These are phyloP conservation scores for Drosophila pseudotakahashii DNA, from an alignment of 2,888 invertebrate species.

Conservation along the genomic window DNA sequence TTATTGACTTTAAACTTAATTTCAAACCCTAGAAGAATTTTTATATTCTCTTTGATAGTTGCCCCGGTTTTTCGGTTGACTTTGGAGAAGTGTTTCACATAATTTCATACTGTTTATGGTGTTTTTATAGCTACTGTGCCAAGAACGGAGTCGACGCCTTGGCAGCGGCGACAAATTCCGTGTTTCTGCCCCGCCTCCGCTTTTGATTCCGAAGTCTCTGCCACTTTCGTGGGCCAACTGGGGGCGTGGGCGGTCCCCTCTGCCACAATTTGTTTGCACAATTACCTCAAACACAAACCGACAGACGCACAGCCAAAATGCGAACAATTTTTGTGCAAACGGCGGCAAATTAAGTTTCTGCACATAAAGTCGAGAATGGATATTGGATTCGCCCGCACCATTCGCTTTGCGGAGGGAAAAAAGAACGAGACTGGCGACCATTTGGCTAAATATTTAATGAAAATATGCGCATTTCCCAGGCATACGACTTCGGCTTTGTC, in stretches of 20 bases:
- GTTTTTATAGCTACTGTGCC: constrained; percentile 39
- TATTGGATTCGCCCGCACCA: constrained; percentile 37
- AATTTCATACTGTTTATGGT: constrained; percentile 33
- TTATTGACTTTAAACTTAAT: not conserved
- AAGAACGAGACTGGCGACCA: constrained; percentile 51
- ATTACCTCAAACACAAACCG: constrained; percentile 54
- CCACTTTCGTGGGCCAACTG: constrained; percentile 29
- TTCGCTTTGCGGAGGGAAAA: not conserved
- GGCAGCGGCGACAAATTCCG: constrained; percentile 31
- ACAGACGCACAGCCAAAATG: constrained; percentile 41
- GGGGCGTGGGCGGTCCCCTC: constrained; percentile 32
- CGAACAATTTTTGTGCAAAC: constrained; percentile 57
- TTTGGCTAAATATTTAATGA: constrained; percentile 74
- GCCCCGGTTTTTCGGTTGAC: constrained; percentile 10
- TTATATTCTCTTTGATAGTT: constrained; percentile 16
- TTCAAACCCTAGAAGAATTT: not conserved
- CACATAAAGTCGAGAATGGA: constrained; percentile 63
- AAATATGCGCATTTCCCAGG: constrained; percentile 63
- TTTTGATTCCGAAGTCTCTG: constrained; percentile 24
- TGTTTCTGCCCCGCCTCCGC: constrained; percentile 15
- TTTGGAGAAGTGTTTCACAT: constrained; percentile 19
- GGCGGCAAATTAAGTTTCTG: constrained; percentile 70
- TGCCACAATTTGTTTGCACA: constrained; percentile 59
- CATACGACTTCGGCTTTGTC: constrained; percentile 34
- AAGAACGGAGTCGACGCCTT: constrained; percentile 36